A percentile compares a stretch with the other conserved stretches of the same genome.
phyloP scores from a whole-genome alignment of 2,113 vertebrate genomes.

The Gallinago media region DNA sequence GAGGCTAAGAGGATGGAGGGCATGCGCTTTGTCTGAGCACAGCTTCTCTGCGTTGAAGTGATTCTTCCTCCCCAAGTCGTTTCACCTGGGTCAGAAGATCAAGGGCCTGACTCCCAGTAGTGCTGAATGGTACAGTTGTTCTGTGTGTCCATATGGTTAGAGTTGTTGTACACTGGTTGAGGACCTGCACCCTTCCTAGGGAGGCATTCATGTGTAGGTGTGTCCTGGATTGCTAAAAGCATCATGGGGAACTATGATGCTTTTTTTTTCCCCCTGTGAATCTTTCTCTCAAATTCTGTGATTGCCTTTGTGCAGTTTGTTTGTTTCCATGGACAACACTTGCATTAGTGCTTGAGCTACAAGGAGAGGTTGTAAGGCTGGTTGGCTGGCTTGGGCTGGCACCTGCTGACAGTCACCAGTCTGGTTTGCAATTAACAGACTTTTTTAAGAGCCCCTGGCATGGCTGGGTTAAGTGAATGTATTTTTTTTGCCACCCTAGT shows the following conservation, averaged over 20 bases:
- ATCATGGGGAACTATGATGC: not conserved
- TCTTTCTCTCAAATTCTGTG: not conserved
- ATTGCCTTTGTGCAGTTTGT: not conserved
- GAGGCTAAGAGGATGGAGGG: not conserved
- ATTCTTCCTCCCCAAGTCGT: not conserved
- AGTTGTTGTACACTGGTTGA: accelerated
- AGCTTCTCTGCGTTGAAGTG: not conserved
- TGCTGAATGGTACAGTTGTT: not conserved
- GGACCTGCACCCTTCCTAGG: not conserved
- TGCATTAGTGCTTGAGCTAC: not conserved
- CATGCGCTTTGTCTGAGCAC: accelerated
- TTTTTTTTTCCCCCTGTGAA: not conserved
- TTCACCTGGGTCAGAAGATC: not conserved
- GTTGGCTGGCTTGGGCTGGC: not conserved
- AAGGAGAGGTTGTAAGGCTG: not conserved
- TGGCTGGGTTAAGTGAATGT: constrained; percentile 4
- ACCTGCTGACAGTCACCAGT: not conserved
- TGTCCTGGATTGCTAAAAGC: not conserved
- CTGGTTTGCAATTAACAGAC: not conserved
- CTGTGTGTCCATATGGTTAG: not conserved
- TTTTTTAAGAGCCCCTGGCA: not conserved
- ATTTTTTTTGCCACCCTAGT: not conserved
- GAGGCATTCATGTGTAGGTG: not conserved
- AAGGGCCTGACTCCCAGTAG: not conserved
- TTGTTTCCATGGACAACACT: not conserved